Base-by-base conservation (phyloP, 2,888 invertebrate species). In the Drosophila sordidapex region DNA sequence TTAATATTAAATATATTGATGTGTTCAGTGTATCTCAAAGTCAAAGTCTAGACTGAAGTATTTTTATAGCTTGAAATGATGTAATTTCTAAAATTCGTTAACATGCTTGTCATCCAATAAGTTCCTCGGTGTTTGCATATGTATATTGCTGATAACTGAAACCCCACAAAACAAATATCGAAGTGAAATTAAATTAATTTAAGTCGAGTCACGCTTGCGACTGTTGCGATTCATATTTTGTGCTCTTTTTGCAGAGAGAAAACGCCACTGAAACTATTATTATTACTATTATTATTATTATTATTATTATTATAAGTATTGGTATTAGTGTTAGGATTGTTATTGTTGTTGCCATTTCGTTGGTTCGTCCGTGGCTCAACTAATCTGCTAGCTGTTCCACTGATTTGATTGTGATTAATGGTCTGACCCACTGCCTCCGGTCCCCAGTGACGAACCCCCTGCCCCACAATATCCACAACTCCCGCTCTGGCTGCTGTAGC, bases 331-430 rank as follows among this genome's bases (percentile, higher is more conserved):
- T 69, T 74, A 54, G 52, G 58, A 65, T 70, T 72, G 61, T 53
- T 67, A 67, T 79, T 78, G 67, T 67, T 69, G 75, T 82, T 76
- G 70, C 15, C 61, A 64, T 79, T 82, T 69, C 43, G 64, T 51
- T n/a, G 29, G 40, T 6, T 25, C 46, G 52, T 38, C 38, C 33
- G 31, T 69, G 33, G 40, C 15, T 35, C 31, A 57, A 69, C 73
- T 79, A 80, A 70, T 78, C 72, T 82, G 72, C 73, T 80, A 49
- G 79, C 70, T 84, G 79, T 83, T 79, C 60, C 81, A 76, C 75
- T 78, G 83, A 85, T 87, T 85, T 76, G 88, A 84, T 85, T 74
- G 86, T 87, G 88, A 84, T 87, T 87, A 85, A 84, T 84, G 85
- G 79, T 36, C 59, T 69, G 62, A 79, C 57, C 75, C 66, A 70